A percentile compares a stretch with the other conserved stretches of the same genome.
These are phyloP conservation scores for Drosophila limbata DNA, from an alignment of 2,888 invertebrate genomes.

Conservation along the genomic window DNA sequence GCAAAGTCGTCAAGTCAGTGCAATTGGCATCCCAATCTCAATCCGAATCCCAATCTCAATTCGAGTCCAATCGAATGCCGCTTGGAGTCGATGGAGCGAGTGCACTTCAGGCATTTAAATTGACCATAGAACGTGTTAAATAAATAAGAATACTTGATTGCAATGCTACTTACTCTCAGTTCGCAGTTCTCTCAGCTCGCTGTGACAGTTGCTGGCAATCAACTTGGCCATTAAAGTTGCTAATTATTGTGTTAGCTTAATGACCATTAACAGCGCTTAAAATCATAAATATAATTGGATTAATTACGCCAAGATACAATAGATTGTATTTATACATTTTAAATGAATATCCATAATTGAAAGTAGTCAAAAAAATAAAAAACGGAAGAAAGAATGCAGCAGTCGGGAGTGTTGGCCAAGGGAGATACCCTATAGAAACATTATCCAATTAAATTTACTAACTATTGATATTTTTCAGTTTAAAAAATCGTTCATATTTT, in stretches of 20 bases:
- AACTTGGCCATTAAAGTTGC: slow-evolving; percentile 54
- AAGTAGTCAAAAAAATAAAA: not conserved
- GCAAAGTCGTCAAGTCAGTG: slow-evolving; percentile 25
- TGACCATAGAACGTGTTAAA: slow-evolving; percentile 41
- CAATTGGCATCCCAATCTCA: slow-evolving; percentile 30
- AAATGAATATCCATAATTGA: slow-evolving; percentile 9
- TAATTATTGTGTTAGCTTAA: slow-evolving; percentile 64
- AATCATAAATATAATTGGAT: slow-evolving; percentile 62
- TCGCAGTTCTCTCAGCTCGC: slow-evolving; percentile 37
- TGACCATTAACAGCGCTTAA: slow-evolving; percentile 56
- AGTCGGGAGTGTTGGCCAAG: not conserved
- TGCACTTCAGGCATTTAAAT: slow-evolving; percentile 47
- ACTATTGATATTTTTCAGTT: too few relatives aligned
- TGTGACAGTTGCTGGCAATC: slow-evolving; percentile 75
- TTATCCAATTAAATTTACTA: too few relatives aligned
- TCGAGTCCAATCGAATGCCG: slow-evolving; percentile 10
- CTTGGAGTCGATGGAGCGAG: slow-evolving; percentile 35
- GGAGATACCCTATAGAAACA: not conserved
- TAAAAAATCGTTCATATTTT: not conserved
- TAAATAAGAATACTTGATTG: slow-evolving; percentile 32
- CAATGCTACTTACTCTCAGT: slow-evolving; percentile 9
- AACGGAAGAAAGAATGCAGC: not conserved
- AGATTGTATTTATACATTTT: slow-evolving; percentile 27
- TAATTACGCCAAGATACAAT: slow-evolving; percentile 55
- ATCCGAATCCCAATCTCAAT: slow-evolving; percentile 9